Evolutionary conservation across 2,888 invertebrate species (phyloP).

Genomic region (Andricus curvator): DNA sequence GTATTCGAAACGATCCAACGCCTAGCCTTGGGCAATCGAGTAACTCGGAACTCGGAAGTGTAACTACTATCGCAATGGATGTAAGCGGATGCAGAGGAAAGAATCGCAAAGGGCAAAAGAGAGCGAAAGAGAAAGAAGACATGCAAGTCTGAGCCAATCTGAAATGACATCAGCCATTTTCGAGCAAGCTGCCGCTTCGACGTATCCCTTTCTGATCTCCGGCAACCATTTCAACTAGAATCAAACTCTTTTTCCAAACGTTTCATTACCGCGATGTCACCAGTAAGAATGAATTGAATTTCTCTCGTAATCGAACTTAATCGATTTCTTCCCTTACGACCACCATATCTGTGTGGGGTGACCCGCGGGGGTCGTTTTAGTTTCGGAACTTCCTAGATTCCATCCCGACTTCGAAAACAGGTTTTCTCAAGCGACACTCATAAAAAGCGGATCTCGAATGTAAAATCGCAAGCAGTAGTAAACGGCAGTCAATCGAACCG

Average conservation of each 20-base stretch:
- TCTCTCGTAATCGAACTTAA: constrained; percentile 45
- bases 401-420: constrained; percentile 22
- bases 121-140: constrained; percentile 13
- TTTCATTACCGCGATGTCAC: constrained; percentile 45
- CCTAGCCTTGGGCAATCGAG: constrained; percentile 6
- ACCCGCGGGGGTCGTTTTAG: constrained; percentile 32
- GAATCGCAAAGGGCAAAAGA: not conserved
- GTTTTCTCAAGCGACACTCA: constrained; percentile 18
- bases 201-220: not conserved
- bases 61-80: constrained; percentile 16
- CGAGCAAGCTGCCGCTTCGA: constrained; percentile 28
- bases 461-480: constrained; percentile 28
- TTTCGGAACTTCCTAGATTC: constrained; percentile 37
- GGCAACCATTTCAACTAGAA: constrained; percentile 30
- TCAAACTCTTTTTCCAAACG: constrained; percentile 43
- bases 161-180: constrained; percentile 43
- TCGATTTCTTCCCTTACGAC: constrained; percentile 39
- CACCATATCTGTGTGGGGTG: constrained; percentile 14
- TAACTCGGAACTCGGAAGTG: constrained; percentile 14
- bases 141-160: constrained; percentile 42
- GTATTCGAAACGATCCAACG: not conserved
- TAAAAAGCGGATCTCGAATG: constrained; percentile 30
- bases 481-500: constrained; percentile 39
- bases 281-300: constrained; percentile 46
- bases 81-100: constrained; percentile 24